Conservation (phyloP, 2,888 invertebrate genomes). For the Meghimatium bilineatum region DNA sequence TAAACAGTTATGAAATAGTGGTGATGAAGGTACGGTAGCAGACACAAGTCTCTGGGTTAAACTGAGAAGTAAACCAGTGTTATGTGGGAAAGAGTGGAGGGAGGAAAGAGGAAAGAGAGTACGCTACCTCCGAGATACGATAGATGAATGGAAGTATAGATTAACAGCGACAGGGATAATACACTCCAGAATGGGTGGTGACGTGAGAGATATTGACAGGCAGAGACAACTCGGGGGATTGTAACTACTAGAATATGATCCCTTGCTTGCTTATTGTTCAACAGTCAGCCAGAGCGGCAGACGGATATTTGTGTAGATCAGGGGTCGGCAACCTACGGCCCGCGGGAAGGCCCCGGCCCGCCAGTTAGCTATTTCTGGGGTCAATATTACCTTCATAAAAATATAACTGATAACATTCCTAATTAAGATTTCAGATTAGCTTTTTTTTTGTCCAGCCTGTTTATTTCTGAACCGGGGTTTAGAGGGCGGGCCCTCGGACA, state of each 20-base stretch:
- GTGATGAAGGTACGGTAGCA: neutral
- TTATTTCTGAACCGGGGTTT: no score
- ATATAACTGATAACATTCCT: no score
- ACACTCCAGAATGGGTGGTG: slow-evolving; percentile 6
- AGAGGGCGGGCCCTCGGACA: no score
- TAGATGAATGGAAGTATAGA: slow-evolving; percentile 18
- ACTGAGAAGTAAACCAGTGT: no score
- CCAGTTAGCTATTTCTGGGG: no score
- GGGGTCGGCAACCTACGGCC: no score
- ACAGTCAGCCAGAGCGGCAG: neutral
- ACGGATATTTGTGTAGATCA: neutral
- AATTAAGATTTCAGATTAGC: no score
- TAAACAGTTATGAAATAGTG: no score
- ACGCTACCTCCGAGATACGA: neutral
- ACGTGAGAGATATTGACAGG: slow-evolving; percentile 20
- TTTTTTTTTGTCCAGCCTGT: no score
- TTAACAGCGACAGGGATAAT: slow-evolving; percentile 10
- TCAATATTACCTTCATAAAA: no score
- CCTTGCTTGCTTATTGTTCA: neutral
- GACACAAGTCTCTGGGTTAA: neutral
- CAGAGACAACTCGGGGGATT: neutral
- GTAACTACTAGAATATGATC: neutral
- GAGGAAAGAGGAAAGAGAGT: neutral
- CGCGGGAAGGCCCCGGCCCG: no score
- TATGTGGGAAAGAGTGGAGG: neutral